Evolutionary conservation across 2,888 invertebrate species (phyloP).

Genomic region (Sclerodermus sp.): DNA sequence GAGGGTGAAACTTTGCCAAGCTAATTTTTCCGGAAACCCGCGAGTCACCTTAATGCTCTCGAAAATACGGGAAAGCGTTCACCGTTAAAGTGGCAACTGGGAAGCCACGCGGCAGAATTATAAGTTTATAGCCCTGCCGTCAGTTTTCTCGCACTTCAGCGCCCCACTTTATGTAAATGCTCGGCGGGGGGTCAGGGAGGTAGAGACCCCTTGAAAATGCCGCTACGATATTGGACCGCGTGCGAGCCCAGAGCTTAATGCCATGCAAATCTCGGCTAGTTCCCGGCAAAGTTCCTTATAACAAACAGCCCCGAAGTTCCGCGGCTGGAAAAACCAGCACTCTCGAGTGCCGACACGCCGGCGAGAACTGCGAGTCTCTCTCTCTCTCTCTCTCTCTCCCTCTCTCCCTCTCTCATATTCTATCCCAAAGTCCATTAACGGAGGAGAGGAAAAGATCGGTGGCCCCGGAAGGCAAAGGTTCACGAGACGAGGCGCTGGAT

Average conservation of each 20-base stretch:
- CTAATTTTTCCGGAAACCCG: too few species aligned
- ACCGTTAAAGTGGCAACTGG: background rate
- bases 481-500: too few species aligned
- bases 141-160: constrained; percentile 27
- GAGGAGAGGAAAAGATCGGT: too few species aligned
- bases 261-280: constrained; percentile 45
- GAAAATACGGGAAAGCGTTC: too few species aligned
- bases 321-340: constrained; percentile 19
- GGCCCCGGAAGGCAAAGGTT: too few species aligned
- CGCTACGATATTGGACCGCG: constrained; percentile 24
- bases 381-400: too few species aligned
- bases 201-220: constrained; percentile 36
- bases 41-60: too few species aligned
- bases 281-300: constrained; percentile 45
- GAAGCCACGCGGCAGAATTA: constrained; percentile 19
- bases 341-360: too few species aligned
- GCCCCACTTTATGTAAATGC: constrained; percentile 38
- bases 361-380: too few species aligned
- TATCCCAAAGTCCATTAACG: too few species aligned
- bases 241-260: constrained; percentile 27
- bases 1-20: too few species aligned
- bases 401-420: too few species aligned
- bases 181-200: constrained; percentile 1
- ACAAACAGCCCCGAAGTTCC: constrained; percentile 31
- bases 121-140: constrained; percentile 27